These are phyloP conservation scores for Phacellophora camtschatica DNA, from an alignment of 30 jellyfish, hydroid and myxozoan genomes.

Conservation along the genomic window DNA sequence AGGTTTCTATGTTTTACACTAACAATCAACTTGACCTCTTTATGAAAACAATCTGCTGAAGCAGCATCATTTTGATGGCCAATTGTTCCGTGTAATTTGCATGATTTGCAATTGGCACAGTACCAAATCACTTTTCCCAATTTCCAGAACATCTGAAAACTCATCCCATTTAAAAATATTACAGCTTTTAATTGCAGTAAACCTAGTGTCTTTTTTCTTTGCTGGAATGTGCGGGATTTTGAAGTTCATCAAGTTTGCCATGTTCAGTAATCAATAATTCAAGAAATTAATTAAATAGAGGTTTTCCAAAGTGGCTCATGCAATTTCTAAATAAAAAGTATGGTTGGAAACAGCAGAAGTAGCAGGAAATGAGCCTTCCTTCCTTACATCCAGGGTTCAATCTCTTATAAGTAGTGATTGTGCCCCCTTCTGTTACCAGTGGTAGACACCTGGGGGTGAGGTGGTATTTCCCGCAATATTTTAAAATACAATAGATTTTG, in stretches of 20 bases:
- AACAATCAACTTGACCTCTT: conserved; percentile 6
- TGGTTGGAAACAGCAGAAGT: not conserved
- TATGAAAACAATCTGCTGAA: not conserved
- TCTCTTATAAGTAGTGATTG: too few species aligned
- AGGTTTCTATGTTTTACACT: not conserved
- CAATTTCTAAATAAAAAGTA: not conserved
- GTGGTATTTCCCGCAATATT: too few species aligned
- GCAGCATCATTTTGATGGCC: not conserved
- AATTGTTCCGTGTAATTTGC: not conserved
- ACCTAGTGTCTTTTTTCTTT: not conserved
- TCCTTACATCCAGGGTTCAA: not conserved
- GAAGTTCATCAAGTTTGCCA: not conserved
- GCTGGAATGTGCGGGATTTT: not conserved
- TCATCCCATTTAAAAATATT: not conserved
- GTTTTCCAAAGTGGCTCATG: not conserved
- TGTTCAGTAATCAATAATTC: not conserved
- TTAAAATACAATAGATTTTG: too few species aligned
- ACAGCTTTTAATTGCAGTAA: not conserved
- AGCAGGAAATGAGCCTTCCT: too few species aligned
- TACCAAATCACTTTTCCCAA: not conserved
- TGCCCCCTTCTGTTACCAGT: too few species aligned
- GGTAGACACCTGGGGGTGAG: too few species aligned
- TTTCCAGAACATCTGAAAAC: not conserved
- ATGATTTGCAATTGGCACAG: not conserved
- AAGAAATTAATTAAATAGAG: not conserved